phyloP scores from a whole-genome alignment of 2,113 vertebrate genomes.

The Synodontis membranacea region DNA sequence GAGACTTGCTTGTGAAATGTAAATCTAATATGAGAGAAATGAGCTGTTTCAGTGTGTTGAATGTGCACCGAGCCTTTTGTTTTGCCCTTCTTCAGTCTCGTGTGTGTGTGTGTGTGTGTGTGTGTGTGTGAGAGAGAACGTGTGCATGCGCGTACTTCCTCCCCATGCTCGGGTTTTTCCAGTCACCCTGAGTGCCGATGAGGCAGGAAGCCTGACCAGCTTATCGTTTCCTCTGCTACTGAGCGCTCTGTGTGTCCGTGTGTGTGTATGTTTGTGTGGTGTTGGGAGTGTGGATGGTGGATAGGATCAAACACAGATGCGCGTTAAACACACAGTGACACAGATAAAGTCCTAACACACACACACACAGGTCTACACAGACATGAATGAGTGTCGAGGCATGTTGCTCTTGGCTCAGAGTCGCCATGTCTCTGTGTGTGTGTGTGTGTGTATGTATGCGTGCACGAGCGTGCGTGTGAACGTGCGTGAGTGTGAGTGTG shows the following conservation, averaged over 20 bases:
- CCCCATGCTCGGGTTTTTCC: conserved; percentile 54
- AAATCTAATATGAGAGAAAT: background rate
- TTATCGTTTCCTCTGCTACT: conserved; percentile 56
- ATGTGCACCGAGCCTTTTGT: background rate
- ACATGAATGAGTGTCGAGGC: conserved; percentile 14
- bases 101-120: conserved; percentile 15
- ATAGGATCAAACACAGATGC: conserved; percentile 18
- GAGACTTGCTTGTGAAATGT: background rate
- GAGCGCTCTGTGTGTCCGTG: background rate
- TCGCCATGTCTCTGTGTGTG: background rate
- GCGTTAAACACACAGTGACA: conserved; percentile 37
- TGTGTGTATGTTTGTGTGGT: background rate
- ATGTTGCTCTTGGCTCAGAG: conserved; percentile 22
- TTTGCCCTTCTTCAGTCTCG: background rate
- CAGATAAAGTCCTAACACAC: conserved; percentile 7
- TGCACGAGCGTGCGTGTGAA: conserved; percentile 20
- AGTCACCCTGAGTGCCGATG: conserved; percentile 43
- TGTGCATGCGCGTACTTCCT: conserved; percentile 31
- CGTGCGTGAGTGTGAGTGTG: conserved; percentile 4
- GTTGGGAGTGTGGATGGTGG: background rate
- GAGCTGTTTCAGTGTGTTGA: background rate
- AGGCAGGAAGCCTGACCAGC: conserved; percentile 53
- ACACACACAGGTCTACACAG: conserved; percentile 30
- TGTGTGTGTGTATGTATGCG: conserved; percentile 18
- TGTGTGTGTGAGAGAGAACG: conserved; percentile 25